These are phyloP conservation scores for Drosophila paramelanica DNA, from an alignment of 2,888 invertebrate genomes.

Conservation along the genomic window DNA sequence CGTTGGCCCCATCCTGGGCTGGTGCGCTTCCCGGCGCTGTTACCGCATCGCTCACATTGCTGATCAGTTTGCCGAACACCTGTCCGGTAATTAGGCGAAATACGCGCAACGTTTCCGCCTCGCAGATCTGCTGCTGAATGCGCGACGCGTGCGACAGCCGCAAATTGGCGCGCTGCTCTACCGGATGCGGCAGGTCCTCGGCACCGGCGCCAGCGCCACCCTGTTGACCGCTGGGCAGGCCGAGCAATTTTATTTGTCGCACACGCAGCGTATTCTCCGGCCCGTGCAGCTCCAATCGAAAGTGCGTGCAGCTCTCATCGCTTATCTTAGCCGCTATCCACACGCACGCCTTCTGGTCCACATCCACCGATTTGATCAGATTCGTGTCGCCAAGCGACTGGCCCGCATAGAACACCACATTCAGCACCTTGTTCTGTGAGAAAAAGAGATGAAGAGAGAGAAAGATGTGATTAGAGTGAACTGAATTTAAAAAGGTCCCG, in stretches of 20 bases:
- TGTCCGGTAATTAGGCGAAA: slow-evolving; percentile 93
- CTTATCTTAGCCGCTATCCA: slow-evolving; percentile 95
- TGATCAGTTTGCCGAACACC: slow-evolving; percentile 95
- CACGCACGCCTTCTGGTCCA: slow-evolving; percentile 93
- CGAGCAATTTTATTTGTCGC: slow-evolving; percentile 91
- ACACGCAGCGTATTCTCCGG: slow-evolving; percentile 95
- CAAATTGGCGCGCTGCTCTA: slow-evolving; percentile 70
- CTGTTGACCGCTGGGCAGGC: slow-evolving; percentile 85
- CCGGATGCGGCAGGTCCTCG: neutral
- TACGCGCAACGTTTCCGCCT: slow-evolving; percentile 95
- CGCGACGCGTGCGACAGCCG: slow-evolving; percentile 83
- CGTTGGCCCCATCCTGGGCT: slow-evolving; percentile 41
- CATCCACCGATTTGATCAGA: slow-evolving; percentile 92
- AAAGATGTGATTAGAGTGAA: no score
- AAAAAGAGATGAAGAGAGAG: no score
- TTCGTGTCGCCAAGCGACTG: slow-evolving; percentile 92
- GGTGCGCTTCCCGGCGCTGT: slow-evolving; percentile 16
- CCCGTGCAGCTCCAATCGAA: slow-evolving; percentile 95
- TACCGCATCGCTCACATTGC: slow-evolving; percentile 84
- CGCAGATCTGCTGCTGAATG: slow-evolving; percentile 94
- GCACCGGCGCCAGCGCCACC: neutral
- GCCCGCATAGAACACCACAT: slow-evolving; percentile 94
- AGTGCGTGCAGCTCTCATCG: slow-evolving; percentile 87
- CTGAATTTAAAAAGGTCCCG: neutral
- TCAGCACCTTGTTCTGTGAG: slow-evolving; percentile 93